Base-by-base conservation (phyloP, 2,888 invertebrate species). In the Scaptomyza polygonia region DNA sequence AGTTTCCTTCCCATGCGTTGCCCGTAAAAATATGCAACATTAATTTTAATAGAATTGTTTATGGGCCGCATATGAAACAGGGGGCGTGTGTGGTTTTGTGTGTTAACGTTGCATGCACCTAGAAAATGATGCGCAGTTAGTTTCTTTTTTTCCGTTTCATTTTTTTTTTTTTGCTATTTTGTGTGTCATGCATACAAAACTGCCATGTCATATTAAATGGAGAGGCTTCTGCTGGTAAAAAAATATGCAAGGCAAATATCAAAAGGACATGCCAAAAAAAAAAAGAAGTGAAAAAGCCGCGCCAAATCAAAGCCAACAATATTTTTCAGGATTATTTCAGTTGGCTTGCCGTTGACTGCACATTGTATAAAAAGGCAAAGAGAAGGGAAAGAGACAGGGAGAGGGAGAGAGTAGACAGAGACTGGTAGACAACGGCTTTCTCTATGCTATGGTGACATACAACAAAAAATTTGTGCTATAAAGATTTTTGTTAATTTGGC, bases 281-380 rank as follows among this genome's bases (percentile, higher is more conserved):
- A 9, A 6, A 57, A 34, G 48, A 54, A 67, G 32, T 55, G 47
- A 65, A 69, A 39, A 71, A 66, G 79, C 77, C 70, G 79, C 66
- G 86, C 86, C 84, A 84, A 86, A 86, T 84, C 84, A 86, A 86
- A 86, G 86, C 79, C 82, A 82, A 86, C 85, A 84, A 86, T 84
- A 83, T 83, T 83, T 86, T 83, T 71, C 71, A 73, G 86, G 82
- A 83, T 83, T 83, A 83, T 83, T 83, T 86, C 82, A 77, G 86
- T 83, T 86, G 78, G 82, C 82, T 86, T 73, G 70, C 61, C 72
- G 86, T 79, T 66, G 76, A 67, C 55, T 78, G 75, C 76, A 65
- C 63, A 69, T n/a, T n/a, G n/a, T 39, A 57, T 18, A 68, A 14
- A 72, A 3, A 34, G 18, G 42, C 42, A n/a, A 21, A 5, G 34